Conservation (phyloP, 2,888 invertebrate genomes). For the Unio pictorum region DNA sequence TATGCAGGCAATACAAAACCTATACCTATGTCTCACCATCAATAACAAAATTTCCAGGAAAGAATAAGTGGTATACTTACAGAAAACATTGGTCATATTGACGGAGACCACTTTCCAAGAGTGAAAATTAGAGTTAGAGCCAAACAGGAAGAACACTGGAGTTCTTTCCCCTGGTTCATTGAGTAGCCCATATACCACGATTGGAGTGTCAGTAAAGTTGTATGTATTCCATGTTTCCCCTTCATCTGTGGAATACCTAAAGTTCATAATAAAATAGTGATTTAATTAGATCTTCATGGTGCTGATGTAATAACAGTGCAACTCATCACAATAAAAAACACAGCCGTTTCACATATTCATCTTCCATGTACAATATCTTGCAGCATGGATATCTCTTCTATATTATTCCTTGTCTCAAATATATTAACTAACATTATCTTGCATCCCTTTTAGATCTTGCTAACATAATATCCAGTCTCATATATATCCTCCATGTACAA, state of each 20-base stretch:
- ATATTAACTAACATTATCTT: no score
- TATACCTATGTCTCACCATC: neutral
- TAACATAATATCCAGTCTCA: no score
- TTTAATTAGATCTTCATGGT: neutral
- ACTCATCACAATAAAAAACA: no score
- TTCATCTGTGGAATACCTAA: conserved; percentile 86
- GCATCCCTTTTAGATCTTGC: no score
- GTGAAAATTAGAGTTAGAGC: conserved; percentile 80
- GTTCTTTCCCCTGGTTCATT: conserved; percentile 96
- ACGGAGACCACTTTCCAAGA: conserved; percentile 90
- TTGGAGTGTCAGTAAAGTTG: conserved; percentile 78
- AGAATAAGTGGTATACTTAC: conserved; percentile 65
- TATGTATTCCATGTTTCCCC: conserved; percentile 86
- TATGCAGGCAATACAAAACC: neutral
- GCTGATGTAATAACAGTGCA: neutral
- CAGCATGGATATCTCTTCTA: no score
- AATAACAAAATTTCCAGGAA: no score
- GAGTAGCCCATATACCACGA: conserved; percentile 90
- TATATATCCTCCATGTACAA: no score
- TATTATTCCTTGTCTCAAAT: no score
- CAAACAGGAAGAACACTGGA: conserved; percentile 92
- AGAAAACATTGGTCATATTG: conserved; percentile 75
- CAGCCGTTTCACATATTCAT: no score
- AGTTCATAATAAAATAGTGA: neutral
- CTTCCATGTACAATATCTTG: no score